phyloP scores from a whole-genome alignment of 2,797 vertebrate species.

The Siniperca scherzeri region DNA sequence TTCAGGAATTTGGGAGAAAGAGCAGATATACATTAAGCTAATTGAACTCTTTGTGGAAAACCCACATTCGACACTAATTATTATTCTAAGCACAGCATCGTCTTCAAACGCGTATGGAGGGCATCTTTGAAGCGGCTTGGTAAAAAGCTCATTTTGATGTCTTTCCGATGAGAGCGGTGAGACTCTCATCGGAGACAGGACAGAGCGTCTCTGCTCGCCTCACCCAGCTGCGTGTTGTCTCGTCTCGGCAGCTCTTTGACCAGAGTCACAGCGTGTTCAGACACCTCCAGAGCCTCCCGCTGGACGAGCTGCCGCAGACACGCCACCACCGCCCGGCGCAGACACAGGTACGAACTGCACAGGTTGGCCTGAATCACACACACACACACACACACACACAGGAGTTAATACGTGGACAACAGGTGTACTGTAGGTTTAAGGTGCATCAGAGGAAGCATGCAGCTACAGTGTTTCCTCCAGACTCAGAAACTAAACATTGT shows the following conservation, averaged over 20 bases:
- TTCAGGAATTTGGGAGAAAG: no score
- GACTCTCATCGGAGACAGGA: background rate
- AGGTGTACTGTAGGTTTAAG: background rate
- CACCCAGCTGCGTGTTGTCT: constrained; percentile 85
- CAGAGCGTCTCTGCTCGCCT: background rate
- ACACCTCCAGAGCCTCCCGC: constrained; percentile 91
- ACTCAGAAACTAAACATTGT: background rate
- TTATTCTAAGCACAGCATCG: no score
- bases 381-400: constrained; percentile 23
- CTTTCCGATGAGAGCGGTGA: no score
- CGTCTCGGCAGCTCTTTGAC: constrained; percentile 87
- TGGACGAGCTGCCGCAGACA: constrained; percentile 94
- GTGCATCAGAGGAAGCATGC: background rate
- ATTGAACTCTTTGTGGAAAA: no score
- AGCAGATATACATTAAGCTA: no score
- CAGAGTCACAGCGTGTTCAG: constrained; percentile 89
- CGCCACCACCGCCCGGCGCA: constrained; percentile 91
- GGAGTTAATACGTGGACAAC: background rate
- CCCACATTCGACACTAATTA: no score
- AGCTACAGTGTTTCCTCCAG: constrained; percentile 33
- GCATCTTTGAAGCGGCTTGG: background rate
- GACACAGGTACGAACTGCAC: constrained; percentile 90
- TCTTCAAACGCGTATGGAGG: no score
- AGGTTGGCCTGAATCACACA: constrained; percentile 88
- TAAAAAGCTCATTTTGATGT: no score